These are phyloP conservation scores for Toxonevra muliebris DNA, from an alignment of 2,888 invertebrate genomes.

Conservation along the genomic window DNA sequence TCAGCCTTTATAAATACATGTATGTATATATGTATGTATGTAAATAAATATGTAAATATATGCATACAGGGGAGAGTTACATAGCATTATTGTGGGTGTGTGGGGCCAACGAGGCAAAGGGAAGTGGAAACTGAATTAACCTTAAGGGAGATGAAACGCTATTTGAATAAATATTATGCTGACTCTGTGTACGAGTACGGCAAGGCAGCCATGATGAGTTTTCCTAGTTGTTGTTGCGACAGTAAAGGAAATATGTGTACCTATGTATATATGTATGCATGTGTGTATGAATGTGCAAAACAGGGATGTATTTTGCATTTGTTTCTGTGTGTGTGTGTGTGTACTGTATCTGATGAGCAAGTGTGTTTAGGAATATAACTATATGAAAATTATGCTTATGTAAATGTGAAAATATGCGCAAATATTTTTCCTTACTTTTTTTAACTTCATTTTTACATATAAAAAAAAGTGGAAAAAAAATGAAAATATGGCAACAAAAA, in stretches of 20 bases:
- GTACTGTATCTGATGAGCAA: constrained; percentile 24
- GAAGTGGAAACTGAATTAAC: constrained; percentile 49
- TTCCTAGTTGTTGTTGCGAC: too few relatives aligned
- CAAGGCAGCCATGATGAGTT: background rate
- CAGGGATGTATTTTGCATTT: background rate
- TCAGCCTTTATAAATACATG: too few relatives aligned
- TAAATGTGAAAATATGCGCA: constrained; percentile 48
- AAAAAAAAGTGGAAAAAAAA: too few relatives aligned
- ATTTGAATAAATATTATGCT: constrained; percentile 57
- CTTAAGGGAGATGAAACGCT: constrained; percentile 52
- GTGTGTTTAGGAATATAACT: constrained; percentile 47
- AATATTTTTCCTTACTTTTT: background rate
- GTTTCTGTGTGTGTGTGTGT: constrained; percentile 19
- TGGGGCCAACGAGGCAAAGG: background rate
- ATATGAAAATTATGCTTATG: constrained; percentile 59
- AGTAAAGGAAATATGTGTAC: too few relatives aligned
- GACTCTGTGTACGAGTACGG: constrained; percentile 26
- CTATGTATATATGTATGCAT: background rate
- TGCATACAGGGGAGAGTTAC: too few relatives aligned
- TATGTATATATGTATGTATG: too few relatives aligned
- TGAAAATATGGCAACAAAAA: too few relatives aligned
- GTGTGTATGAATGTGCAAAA: background rate
- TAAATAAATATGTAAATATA: too few relatives aligned
- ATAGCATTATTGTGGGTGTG: background rate
- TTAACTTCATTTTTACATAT: background rate